Conservation (phyloP, 2,888 invertebrate species). For the Steromphala cineraria region DNA sequence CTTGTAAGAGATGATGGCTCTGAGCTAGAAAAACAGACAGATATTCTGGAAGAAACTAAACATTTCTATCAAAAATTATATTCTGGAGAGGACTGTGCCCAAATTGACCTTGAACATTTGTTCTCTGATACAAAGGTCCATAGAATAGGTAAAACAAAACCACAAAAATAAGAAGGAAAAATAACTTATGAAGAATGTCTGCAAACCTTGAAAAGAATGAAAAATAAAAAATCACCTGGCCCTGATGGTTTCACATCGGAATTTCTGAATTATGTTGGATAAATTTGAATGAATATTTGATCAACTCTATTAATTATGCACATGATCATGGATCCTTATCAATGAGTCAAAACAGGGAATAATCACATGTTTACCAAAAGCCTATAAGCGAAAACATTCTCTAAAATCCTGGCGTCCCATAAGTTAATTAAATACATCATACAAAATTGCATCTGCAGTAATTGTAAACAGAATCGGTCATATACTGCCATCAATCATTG, state of each 20-base stretch:
- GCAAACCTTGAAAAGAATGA: background rate
- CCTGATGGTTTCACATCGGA: background rate
- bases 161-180: background rate
- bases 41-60: background rate
- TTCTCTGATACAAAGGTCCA: background rate
- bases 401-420: conserved; percentile 13
- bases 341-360: background rate
- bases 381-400: background rate
- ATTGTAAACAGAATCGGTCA: background rate
- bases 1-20: background rate
- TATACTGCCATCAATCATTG: background rate
- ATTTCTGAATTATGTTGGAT: background rate
- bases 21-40: background rate
- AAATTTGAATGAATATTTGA: background rate
- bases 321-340: background rate
- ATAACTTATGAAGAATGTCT: background rate
- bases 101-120: background rate
- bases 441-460: background rate
- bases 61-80: background rate
- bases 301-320: background rate
- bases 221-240: conserved; percentile 1
- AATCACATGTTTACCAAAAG: background rate
- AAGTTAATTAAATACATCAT: background rate
- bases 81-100: background rate
- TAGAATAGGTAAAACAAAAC: background rate